A percentile compares a stretch with the other conserved stretches of the same genome.
phyloP scores from a whole-genome alignment of 2,888 invertebrate species.

The Calameuta filiformis region DNA sequence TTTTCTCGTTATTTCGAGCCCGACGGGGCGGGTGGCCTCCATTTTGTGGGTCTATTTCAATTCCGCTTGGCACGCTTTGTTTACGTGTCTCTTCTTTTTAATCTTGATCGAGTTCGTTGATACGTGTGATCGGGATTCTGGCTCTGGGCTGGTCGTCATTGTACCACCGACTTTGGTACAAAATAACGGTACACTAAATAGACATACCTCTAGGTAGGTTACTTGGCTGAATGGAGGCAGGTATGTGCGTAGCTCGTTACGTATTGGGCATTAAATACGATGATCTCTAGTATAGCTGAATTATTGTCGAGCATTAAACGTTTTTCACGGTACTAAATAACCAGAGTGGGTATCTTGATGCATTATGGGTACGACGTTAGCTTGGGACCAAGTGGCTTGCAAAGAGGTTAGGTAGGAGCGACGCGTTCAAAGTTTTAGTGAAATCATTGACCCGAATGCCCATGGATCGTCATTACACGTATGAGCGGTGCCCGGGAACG shows the following conservation, averaged over 20 bases:
- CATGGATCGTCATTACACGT: slow-evolving; percentile 1
- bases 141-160: neutral
- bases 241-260: neutral
- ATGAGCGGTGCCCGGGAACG: neutral
- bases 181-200: neutral
- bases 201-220: neutral
- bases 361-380: neutral
- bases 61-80: slow-evolving; percentile 39
- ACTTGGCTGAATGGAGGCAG: neutral
- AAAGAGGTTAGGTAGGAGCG: neutral
- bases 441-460: slow-evolving; percentile 4
- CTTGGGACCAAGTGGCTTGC: neutral
- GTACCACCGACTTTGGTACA: neutral
- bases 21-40: slow-evolving; percentile 8
- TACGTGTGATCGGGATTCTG: slow-evolving; percentile 45
- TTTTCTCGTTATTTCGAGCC: slow-evolving; percentile 59
- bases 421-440: neutral
- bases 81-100: slow-evolving; percentile 39
- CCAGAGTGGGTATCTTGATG: neutral
- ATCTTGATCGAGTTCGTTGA: slow-evolving; percentile 47
- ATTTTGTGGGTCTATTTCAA: slow-evolving; percentile 36
- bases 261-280: neutral
- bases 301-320: neutral
- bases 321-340: neutral
- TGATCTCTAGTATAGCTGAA: neutral